Conservation (phyloP, 2,888 invertebrate genomes). For the Cryptosula pallasiana region DNA sequence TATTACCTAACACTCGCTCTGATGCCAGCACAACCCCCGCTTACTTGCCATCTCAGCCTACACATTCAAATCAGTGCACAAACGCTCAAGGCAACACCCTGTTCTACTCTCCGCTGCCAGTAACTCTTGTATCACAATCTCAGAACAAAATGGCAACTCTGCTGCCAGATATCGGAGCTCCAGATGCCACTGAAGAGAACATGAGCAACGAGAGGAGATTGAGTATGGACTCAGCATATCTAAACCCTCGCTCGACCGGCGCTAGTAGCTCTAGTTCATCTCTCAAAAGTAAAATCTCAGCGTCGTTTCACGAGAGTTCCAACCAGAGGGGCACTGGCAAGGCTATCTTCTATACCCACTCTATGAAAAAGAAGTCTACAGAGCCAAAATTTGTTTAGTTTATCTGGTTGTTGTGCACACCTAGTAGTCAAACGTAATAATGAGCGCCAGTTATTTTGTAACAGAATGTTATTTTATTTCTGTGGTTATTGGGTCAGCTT, state of each 20-base stretch:
- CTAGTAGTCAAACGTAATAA: too few relatives aligned
- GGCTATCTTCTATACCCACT: constrained; percentile 23
- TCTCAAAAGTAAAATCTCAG: neutral
- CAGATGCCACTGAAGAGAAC: constrained; percentile 1
- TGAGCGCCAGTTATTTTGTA: too few relatives aligned
- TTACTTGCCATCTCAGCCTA: neutral
- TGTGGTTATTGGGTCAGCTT: too few relatives aligned
- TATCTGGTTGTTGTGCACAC: neutral
- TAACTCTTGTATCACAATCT: constrained; percentile 2
- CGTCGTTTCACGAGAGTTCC: neutral
- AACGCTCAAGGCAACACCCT: neutral
- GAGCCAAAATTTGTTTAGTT: constrained; percentile 23
- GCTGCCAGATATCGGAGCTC: constrained; percentile 15
- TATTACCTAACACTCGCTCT: too few relatives aligned
- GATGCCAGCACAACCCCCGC: too few relatives aligned
- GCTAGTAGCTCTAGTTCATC: neutral
- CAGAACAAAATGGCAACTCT: too few relatives aligned
- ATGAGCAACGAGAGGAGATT: constrained; percentile 4
- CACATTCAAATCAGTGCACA: neutral
- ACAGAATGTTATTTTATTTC: too few relatives aligned
- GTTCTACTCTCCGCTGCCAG: neutral
- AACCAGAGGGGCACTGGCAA: neutral
- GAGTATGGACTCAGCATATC: neutral
- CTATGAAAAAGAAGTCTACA: constrained; percentile 21
- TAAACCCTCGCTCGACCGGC: neutral